Evolutionary conservation across 2,888 invertebrate genomes (phyloP).

Genomic region (Drosophila limbata): DNA sequence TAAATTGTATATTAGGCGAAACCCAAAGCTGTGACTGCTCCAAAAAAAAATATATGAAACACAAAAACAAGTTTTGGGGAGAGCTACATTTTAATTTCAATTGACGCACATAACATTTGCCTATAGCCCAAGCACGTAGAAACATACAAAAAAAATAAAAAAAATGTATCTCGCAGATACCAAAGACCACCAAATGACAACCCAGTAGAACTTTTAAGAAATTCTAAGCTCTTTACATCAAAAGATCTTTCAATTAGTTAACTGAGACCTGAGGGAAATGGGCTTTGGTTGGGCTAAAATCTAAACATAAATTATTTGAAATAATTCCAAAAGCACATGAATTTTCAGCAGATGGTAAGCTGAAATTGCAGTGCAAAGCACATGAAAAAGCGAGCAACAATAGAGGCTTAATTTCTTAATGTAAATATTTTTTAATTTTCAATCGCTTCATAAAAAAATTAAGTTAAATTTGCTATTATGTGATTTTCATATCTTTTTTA

Average conservation of each 20-base stretch:
- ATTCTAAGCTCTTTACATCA: too few species aligned
- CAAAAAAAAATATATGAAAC: conserved; percentile 24
- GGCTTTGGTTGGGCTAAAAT: too few species aligned
- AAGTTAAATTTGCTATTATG: neutral
- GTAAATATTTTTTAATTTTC: neutral
- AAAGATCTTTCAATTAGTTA: too few species aligned
- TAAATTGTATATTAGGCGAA: conserved; percentile 47
- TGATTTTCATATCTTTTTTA: neutral
- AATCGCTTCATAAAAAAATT: neutral
- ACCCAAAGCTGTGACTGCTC: conserved; percentile 39
- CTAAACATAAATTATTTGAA: too few species aligned
- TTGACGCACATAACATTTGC: conserved; percentile 72
- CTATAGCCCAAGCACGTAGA: conserved; percentile 56
- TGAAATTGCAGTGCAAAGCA: neutral
- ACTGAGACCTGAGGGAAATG: too few species aligned
- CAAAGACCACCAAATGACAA: conserved; percentile 6
- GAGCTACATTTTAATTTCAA: conserved; percentile 75
- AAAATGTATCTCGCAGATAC: conserved; percentile 61
- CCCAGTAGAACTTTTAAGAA: conserved; percentile 32
- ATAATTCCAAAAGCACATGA: neutral
- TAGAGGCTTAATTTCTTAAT: neutral
- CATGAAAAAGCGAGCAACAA: neutral
- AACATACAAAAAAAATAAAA: conserved; percentile 13
- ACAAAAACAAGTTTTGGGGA: conserved; percentile 64
- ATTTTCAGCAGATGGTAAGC: neutral